Evolutionary conservation across 1,140 invertebrate species (phyloP), one percentile per base, ranked within the genome.

Genomic region (Solen grandis): DNA sequence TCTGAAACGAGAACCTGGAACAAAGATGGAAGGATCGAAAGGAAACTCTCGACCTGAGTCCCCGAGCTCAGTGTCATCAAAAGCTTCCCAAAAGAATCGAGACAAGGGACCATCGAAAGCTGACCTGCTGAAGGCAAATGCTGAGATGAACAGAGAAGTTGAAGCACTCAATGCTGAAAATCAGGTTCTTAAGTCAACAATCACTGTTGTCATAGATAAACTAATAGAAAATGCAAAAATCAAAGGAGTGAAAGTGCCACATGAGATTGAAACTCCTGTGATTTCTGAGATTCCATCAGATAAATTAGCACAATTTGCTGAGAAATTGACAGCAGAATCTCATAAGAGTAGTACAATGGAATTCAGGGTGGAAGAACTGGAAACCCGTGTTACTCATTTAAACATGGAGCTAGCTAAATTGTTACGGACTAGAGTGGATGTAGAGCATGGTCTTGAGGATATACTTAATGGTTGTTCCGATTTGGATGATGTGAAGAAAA

Each of bases 301-400:
- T 13, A 84, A 83, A 19, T 46, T 90, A 29, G 63, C 77, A 33
- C 31, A 65, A 76, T 65, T 81, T 60, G 52, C 81, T 81, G 57
- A 78, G 70, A 54, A 76, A 76, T 2, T 72, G 55, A 72, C 86
- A 75, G 68, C 83, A 79, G 72, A 84, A 83, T 74, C 68, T 50
- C 60, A 22, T 31, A 66, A 84, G 78, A 52, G 85, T 80, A 35
- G 83, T 36, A 70, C 78, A 60, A 72, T 82, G 69, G 89, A 85
- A 33, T 70, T 75, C 5, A 73, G 89, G 50, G 65, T 91, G 52
- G 89, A 90, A 60, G 89, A 91, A 52, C 59, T 91, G 27, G 89
- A 91, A 68, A 90, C 89, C 27, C 79, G 89, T 72, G 83, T 89
- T 19, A 91, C 90, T 52, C 84, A 87, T 59, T 52, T 89, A 63